Base-by-base conservation (phyloP, 1,140 invertebrate species). In the Neodiprion pinetum region DNA sequence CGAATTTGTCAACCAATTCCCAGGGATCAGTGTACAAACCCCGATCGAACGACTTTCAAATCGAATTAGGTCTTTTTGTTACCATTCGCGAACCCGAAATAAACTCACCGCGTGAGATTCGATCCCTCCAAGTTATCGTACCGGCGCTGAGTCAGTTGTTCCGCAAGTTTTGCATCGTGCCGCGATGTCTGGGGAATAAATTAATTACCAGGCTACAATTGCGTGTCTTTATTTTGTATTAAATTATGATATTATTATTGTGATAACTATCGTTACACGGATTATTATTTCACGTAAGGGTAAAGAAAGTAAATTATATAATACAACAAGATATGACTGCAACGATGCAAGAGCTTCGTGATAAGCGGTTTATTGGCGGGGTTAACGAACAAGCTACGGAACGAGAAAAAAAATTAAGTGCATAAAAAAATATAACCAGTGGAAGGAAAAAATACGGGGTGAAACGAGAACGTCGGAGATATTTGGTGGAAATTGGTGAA, bases 41-140 rank as follows among this genome's bases (percentile, higher is more conserved):
- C 72, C 76, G 83, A 84, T 86, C 81, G 78, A 80, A 79, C 77
- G 79, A 77, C 77, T 72, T 78, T 68, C 79, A 83, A 83, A 87
- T 85, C 81, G 80, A 85, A 84, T 85, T 86, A 84, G 12, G 40
- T 47, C 66, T 70, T 73, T 14, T 40, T 47, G 48, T 49, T 28
- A 49, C 70, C 70, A 14, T 69, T 47, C 12, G 21, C 21, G 68
- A 23, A 69, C 23, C 68, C 23, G 11, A 8, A 66, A 21, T 14
- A 66, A 66, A 66, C 14, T n/a, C 14, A 66, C 21, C 28, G 28
- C 28, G 5, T 7, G 61, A 66, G 61, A 66, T 66, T 21, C 61
- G 14, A 14, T n/a, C 61, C 21, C 61, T 66, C 21, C 1, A 4
- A 40, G 28, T 40, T 40, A 40, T 40, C 5, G 5, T 40, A 40